Percentiles rank a stretch among this genome's conserved stretches.
Conservation (phyloP, 1,140 invertebrate genomes). For the Plutomurus gul region DNA sequence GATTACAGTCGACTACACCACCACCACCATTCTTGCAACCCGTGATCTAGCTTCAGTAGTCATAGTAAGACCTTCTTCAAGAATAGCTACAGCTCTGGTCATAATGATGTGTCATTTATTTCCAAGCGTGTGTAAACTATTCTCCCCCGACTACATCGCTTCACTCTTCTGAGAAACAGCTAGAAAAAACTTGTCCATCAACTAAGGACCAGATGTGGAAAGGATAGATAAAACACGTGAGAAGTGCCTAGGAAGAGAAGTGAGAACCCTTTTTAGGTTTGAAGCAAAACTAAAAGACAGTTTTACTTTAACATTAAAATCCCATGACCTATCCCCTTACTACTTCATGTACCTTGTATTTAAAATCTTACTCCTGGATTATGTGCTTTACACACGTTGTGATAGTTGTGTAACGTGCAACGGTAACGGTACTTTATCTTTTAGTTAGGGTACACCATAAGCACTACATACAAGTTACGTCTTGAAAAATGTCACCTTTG, state of each 20-base stretch:
- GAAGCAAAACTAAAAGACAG: not conserved
- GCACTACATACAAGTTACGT: no score
- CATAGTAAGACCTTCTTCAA: conserved; percentile 4
- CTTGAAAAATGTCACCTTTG: no score
- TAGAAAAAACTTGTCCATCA: conserved; percentile 24
- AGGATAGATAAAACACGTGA: not conserved
- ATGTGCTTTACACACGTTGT: no score
- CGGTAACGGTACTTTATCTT: no score
- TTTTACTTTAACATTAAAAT: conserved; percentile 13
- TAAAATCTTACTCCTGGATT: not conserved
- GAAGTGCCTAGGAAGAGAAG: not conserved
- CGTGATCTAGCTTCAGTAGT: not conserved
- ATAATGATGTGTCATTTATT: conserved; percentile 34
- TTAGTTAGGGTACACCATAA: no score
- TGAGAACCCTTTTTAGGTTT: conserved; percentile 15
- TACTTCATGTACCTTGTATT: not conserved
- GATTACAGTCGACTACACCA: conserved; percentile 6
- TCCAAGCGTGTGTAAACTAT: conserved; percentile 18
- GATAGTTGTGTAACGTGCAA: not conserved
- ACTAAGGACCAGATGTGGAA: conserved; percentile 13
- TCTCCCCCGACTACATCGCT: not conserved
- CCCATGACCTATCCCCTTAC: not conserved
- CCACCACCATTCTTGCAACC: not conserved
- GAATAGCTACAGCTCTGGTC: conserved; percentile 3
- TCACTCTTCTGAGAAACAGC: not conserved